These are phyloP conservation scores for Caenorhabditis panamensis DNA, from an alignment of 2,888 invertebrate species.

Conservation along the genomic window DNA sequence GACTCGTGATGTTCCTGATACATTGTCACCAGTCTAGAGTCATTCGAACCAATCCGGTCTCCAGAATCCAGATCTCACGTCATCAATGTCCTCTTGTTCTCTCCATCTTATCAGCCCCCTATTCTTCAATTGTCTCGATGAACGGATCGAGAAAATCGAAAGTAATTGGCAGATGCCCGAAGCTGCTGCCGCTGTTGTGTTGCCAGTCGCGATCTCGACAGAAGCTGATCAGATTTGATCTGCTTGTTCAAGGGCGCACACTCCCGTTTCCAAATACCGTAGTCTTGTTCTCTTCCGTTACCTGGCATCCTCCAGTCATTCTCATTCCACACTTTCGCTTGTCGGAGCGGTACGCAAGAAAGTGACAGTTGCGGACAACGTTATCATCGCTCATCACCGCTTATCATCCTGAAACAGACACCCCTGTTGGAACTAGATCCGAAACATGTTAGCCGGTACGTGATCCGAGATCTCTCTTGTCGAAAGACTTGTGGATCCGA, in stretches of 20 bases:
- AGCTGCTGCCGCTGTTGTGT: background rate
- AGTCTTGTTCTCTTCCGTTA: conserved; percentile 12
- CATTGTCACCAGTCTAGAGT: too few relatives aligned
- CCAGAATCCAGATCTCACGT: conserved; percentile 26
- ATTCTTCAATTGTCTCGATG: conserved; percentile 1
- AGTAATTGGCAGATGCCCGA: conserved; percentile 23
- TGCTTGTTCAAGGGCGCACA: conserved; percentile 23
- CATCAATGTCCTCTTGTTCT: conserved; percentile 8
- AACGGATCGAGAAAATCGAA: conserved; percentile 27
- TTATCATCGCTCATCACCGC: conserved; percentile 28
- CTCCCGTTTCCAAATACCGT: conserved; percentile 1
- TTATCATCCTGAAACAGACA: conserved; percentile 8
- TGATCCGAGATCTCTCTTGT: conserved; percentile 26
- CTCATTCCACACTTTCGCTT: conserved; percentile 29
- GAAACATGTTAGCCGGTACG: conserved; percentile 54
- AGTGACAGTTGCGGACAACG: conserved; percentile 52
- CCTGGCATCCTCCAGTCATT: conserved; percentile 26
- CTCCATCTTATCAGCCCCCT: background rate
- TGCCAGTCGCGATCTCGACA: background rate
- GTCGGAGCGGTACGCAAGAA: conserved; percentile 12
- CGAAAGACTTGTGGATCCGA: too few relatives aligned
- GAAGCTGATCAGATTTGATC: conserved; percentile 1
- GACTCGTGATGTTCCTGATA: background rate
- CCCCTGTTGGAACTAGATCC: conserved; percentile 32
- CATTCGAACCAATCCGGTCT: conserved; percentile 13